These are phyloP conservation scores for Tiliacea citrago DNA, from an alignment of 2,888 invertebrate species.

Conservation along the genomic window DNA sequence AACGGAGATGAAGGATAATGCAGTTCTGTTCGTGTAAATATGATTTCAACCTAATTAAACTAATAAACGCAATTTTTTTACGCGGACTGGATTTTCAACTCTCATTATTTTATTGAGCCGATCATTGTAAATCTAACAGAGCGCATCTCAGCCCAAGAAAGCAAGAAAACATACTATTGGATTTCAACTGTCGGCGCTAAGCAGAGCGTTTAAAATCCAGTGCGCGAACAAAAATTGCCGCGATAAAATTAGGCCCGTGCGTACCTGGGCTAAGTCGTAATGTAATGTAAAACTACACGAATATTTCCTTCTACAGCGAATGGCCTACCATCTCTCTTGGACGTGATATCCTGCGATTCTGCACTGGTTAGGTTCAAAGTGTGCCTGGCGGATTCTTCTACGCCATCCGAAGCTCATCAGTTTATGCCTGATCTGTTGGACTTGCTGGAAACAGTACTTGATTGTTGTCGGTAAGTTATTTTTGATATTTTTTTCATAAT, in stretches of 20 bases:
- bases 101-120: no score
- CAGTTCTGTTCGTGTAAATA: neutral
- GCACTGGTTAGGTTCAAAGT: conserved; percentile 94
- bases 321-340: conserved; percentile 93
- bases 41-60: neutral
- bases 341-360: conserved; percentile 94
- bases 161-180: neutral
- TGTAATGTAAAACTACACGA: neutral
- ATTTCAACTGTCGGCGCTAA: neutral
- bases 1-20: neutral
- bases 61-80: no score
- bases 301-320: conserved; percentile 71
- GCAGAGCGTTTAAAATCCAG: neutral
- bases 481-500: no score
- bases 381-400: conserved; percentile 85
- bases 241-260: no score
- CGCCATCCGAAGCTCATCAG: conserved; percentile 89
- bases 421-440: conserved; percentile 92
- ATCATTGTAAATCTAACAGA: neutral
- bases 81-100: no score
- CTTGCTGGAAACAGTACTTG: conserved; percentile 92
- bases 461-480: conserved; percentile 90
- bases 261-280: neutral
- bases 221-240: neutral
- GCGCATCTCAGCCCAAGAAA: neutral